A percentile compares a stretch with the other conserved stretches of the same genome.
These are phyloP conservation scores for Agrypnia vestita DNA, from an alignment of 1,140 invertebrate genomes.

Conservation along the genomic window DNA sequence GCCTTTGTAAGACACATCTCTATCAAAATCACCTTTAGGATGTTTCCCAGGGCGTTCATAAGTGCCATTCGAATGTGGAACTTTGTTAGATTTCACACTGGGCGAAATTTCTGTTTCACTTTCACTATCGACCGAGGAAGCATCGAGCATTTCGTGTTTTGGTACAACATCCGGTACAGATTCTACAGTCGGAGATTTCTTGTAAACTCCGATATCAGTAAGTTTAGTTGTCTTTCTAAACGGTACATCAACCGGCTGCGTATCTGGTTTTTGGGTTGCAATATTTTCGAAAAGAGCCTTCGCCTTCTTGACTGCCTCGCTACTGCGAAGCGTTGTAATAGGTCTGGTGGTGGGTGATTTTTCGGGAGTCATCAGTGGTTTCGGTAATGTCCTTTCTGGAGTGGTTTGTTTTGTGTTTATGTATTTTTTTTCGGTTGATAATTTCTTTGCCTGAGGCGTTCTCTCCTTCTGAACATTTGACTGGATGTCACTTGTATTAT, in stretches of 20 bases:
- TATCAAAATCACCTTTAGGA: slow-evolving; percentile 21
- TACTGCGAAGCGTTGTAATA: slow-evolving; percentile 72
- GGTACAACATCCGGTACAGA: slow-evolving; percentile 62
- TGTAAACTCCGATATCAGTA: slow-evolving; percentile 66
- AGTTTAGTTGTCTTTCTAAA: slow-evolving; percentile 65
- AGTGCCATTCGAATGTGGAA: slow-evolving; percentile 45
- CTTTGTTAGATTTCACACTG: slow-evolving; percentile 24
- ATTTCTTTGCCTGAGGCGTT: slow-evolving; percentile 55
- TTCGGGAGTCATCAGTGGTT: slow-evolving; percentile 42
- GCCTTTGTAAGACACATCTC: background rate
- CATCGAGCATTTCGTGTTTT: slow-evolving; percentile 59
- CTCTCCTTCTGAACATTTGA: slow-evolving; percentile 59
- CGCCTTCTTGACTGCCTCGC: slow-evolving; percentile 77
- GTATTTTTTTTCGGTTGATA: slow-evolving; percentile 53
- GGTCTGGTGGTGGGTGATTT: slow-evolving; percentile 63
- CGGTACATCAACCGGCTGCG: slow-evolving; percentile 59
- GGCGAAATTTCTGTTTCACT: slow-evolving; percentile 61
- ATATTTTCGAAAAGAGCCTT: slow-evolving; percentile 80
- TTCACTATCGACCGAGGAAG: slow-evolving; percentile 55
- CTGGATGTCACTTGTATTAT: slow-evolving; percentile 46
- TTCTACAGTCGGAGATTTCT: slow-evolving; percentile 65
- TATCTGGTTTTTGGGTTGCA: slow-evolving; percentile 65
- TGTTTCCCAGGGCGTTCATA: slow-evolving; percentile 37
- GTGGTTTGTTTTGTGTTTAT: slow-evolving; percentile 27
- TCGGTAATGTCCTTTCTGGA: slow-evolving; percentile 3